phyloP scores from a whole-genome alignment of 2,888 invertebrate species.

The Ashinkailepas kermadecensis region DNA sequence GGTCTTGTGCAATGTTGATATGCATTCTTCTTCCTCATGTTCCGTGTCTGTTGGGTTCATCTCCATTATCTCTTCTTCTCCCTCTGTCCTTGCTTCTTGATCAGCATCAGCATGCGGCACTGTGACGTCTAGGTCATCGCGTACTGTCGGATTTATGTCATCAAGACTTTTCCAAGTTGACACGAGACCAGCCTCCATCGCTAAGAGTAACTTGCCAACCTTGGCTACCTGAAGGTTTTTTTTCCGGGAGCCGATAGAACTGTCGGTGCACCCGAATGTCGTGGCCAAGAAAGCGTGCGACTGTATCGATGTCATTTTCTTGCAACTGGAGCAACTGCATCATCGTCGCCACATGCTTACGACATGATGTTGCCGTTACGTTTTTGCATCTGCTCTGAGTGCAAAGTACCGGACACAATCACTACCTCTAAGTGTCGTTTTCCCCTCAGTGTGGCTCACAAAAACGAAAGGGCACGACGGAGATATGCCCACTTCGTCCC shows the following conservation, averaged over 20 bases:
- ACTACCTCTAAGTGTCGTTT: neutral
- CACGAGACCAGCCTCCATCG: neutral
- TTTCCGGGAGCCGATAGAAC: constrained; percentile 6
- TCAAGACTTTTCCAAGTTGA: neutral
- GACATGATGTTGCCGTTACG: neutral
- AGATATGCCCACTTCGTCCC: neutral
- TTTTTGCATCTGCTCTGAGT: neutral
- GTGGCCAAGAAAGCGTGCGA: neutral
- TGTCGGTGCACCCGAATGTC: neutral
- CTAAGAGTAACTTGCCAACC: neutral
- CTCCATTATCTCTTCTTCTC: too few species aligned
- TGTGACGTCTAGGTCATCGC: too few species aligned
- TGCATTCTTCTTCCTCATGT: too few species aligned
- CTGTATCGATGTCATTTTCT: neutral
- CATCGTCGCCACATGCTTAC: neutral
- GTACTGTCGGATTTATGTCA: neutral
- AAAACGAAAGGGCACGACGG: neutral
- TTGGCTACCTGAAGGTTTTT: neutral
- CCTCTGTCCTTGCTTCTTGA: too few species aligned
- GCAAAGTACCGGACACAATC: neutral
- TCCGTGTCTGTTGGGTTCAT: too few species aligned
- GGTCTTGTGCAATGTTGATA: too few species aligned
- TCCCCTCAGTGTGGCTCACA: neutral
- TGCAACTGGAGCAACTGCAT: neutral
- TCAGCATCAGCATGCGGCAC: neutral